Evolutionary conservation across 2,797 vertebrate species (phyloP), one percentile per base, ranked within the genome.

Genomic region (Pelodytes ibericus): DNA sequence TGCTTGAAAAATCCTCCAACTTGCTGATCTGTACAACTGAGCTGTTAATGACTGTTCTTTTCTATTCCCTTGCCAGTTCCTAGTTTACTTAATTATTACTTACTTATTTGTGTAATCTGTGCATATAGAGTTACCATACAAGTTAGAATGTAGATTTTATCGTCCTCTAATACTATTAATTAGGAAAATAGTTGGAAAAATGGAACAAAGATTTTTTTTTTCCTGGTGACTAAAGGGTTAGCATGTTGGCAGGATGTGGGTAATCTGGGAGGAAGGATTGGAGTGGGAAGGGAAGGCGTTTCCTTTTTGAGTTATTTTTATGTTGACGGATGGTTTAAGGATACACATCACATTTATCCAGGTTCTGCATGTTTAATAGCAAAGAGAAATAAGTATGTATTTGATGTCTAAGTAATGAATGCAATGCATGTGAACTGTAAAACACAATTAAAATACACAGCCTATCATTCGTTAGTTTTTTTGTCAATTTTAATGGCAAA

Each of bases 221-320:
- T 26, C 36, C 9, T 64, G 25, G 29, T 71, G 20, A 41, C 36
- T 59, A 67, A 77, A 72, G 58, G 41, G 75, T 77, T 72, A 72
- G 44, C 29, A 51, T 66, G 64, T 24, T 72, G 53, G 56, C 75
- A 77, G 75, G 75, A 77, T 77, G 75, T 72, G 69, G 75, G 69
- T 66, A 77, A 77, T 77, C 61, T 72, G 75, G 69, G 51, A 77
- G 75, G 75, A 77, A 77, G 75, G 62, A 72, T 77, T 62, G 58
- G 69, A 15, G 75, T 77, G 44, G 74, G 66, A 77, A 62, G 69
- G 65, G 61, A 77, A 66, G 75, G 75, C 69, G 75, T 71, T 77
- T 72, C 71, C 75, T 49, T 51, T 44, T 9, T 15, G 15, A 77
- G 62, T 77, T 77, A 77, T 72, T 77, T 77, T 49, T 57, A 30